Evolutionary conservation across 1,140 invertebrate genomes (phyloP), one percentile per base, ranked within the genome.

Genomic region (Wasmannia auropunctata): DNA sequence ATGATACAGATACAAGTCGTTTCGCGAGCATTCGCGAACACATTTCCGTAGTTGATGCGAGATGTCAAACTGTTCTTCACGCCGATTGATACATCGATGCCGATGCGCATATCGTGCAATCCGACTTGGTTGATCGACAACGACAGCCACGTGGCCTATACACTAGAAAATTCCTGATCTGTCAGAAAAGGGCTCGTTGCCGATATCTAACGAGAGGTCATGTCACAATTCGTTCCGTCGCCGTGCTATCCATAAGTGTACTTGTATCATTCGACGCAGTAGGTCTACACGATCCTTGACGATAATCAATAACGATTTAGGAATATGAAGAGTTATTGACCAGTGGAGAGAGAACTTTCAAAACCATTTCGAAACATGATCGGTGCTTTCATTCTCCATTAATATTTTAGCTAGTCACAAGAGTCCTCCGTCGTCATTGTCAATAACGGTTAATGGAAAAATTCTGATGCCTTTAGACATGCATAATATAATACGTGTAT

Each of bases 301-400:
- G 43, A 37, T 79, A 77, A 63, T 77, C 56, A 31, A 77, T 46
- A n/a, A 22, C 10, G 60, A 51, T 79, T 22, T 34, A 34, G 43
- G 14, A 51, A 79, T 31, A 46, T 16, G 43, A 34, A 67, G 22
- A 63, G n/a, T 49, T 28, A 11, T 37, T 31, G 40, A 37, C 25
- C 43, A 28, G 0, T 10, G 40, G n/a, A 58, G 34, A 51, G 2
- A 63, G 58, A 10, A 58, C n/a, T n/a, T n/a, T n/a, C n/a, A n/a
- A 8, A 3, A 46, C 4, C 49, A 31, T 79, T 65, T 49, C 7
- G 6, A 49, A 79, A 34, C 25, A 49, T 3, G 14, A 51, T 62
- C 56, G 19, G 16, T 31, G 8, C 14, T 49, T 54, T 63, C 11
- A 5, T 62, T 34, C 19, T 37, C 43, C 31, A 65, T 67, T 79